phyloP scores from a whole-genome alignment of 2,888 invertebrate genomes.

The Deilephila elpenor region DNA sequence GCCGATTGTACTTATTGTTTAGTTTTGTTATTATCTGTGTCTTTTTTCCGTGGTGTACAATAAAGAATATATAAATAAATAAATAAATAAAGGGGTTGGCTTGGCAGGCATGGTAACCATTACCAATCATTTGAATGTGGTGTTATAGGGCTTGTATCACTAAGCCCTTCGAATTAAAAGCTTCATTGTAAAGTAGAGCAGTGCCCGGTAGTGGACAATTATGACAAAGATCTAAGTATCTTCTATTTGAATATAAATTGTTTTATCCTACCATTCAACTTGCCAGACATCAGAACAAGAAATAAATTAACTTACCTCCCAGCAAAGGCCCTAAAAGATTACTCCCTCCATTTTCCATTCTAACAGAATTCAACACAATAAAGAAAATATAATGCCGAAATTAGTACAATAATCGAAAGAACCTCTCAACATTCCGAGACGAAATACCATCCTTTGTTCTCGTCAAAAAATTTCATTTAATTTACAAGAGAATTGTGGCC shows the following conservation, averaged over 20 bases:
- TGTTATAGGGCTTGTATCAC: too few relatives aligned
- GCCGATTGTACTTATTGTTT: too few relatives aligned
- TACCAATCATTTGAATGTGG: too few relatives aligned
- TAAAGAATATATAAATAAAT: too few relatives aligned
- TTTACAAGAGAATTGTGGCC: conserved; percentile 73
- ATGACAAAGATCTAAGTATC: too few relatives aligned
- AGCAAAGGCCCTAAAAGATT: conserved; percentile 25
- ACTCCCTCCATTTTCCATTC: conserved; percentile 2
- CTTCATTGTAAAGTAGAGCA: too few relatives aligned
- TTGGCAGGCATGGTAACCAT: too few relatives aligned
- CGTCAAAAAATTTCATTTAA: conserved; percentile 77
- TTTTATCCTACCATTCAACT: not conserved
- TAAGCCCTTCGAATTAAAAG: too few relatives aligned
- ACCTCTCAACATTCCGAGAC: conserved; percentile 47
- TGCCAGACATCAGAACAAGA: conserved; percentile 29
- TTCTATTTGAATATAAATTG: not conserved
- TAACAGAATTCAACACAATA: conserved; percentile 23
- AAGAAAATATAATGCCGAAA: conserved; percentile 38
- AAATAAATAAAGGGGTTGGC: too few relatives aligned
- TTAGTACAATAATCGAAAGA: conserved; percentile 50
- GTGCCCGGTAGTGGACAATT: too few relatives aligned
- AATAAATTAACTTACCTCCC: conserved; percentile 33
- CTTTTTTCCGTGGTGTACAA: too few relatives aligned
- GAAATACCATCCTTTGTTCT: conserved; percentile 56
- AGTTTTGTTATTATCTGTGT: too few relatives aligned